Evolutionary conservation across 1,140 invertebrate species (phyloP).

Genomic region (Luehdorfia chinensis): DNA sequence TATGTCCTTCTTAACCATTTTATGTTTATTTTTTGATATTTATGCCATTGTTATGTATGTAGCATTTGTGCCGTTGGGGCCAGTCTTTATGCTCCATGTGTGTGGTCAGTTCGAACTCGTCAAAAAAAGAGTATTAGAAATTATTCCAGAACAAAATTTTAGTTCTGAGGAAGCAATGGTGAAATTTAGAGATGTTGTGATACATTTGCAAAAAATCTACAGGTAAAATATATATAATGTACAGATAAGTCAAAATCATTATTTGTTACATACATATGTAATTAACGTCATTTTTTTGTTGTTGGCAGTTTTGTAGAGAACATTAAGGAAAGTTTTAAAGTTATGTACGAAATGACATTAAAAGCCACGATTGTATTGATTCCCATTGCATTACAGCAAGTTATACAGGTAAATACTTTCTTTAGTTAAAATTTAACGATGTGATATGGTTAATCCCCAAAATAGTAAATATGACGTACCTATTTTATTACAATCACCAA

Average conservation of each 20-base stretch:
- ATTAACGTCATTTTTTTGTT: neutral
- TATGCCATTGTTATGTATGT: constrained; percentile 28
- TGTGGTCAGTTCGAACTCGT: constrained; percentile 43
- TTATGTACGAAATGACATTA: constrained; percentile 39
- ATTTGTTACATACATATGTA: neutral
- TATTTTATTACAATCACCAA: too few relatives aligned
- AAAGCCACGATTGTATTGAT: constrained; percentile 33
- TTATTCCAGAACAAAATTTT: constrained; percentile 20
- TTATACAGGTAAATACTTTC: constrained; percentile 35
- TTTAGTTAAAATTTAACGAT: too few relatives aligned
- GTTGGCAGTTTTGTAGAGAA: constrained; percentile 34
- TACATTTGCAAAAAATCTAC: constrained; percentile 26
- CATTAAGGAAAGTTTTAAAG: constrained; percentile 28
- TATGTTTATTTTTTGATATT: constrained; percentile 24
- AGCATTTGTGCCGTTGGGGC: constrained; percentile 32
- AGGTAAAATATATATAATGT: constrained; percentile 19
- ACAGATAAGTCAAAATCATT: too few relatives aligned
- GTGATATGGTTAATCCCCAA: too few relatives aligned
- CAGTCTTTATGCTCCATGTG: constrained; percentile 42
- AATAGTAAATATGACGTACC: too few relatives aligned
- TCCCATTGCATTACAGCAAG: constrained; percentile 33
- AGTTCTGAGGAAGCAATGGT: constrained; percentile 17
- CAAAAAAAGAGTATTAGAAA: constrained; percentile 21
- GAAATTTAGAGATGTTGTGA: constrained; percentile 28
- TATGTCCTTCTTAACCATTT: constrained; percentile 17